These are phyloP conservation scores for Catharus fuscescens DNA, from an alignment of 2,113 vertebrate genomes.

Conservation along the genomic window DNA sequence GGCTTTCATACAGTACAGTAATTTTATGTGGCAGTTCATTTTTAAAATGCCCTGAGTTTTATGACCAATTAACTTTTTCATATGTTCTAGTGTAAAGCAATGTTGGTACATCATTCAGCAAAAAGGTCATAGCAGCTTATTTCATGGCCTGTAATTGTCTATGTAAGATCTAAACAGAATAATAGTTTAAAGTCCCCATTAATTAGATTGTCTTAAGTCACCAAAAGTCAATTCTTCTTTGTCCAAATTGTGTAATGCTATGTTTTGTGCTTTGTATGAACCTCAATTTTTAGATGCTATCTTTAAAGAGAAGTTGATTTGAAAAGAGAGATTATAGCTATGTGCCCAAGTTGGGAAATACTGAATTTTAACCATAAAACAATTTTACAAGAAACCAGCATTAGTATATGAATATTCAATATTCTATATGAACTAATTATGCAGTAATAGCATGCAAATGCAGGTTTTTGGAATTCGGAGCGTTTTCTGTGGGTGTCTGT, in stretches of 20 bases:
- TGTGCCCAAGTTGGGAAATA: neutral
- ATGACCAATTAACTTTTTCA: conserved; percentile 43
- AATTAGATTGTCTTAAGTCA: conserved; percentile 18
- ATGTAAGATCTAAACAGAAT: neutral
- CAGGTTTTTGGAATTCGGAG: neutral
- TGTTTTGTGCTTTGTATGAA: neutral
- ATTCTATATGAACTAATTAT: neutral
- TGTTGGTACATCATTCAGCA: neutral
- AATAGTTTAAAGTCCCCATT: neutral
- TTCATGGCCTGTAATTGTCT: neutral
- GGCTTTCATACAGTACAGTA: neutral
- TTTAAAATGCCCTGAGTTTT: conserved; percentile 32
- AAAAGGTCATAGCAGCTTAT: conserved; percentile 19
- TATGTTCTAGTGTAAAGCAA: neutral
- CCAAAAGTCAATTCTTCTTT: neutral
- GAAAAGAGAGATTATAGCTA: neutral
- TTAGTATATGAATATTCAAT: neutral
- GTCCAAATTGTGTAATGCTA: neutral
- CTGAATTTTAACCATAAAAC: neutral
- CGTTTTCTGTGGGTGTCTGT: neutral
- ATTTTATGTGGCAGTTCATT: conserved; percentile 10
- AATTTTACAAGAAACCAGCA: neutral
- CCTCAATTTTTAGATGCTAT: neutral
- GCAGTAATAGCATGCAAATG: neutral
- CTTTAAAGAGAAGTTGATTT: neutral